Conservation (phyloP, 2,888 invertebrate species). For the Hypselothyrea guttata region DNA sequence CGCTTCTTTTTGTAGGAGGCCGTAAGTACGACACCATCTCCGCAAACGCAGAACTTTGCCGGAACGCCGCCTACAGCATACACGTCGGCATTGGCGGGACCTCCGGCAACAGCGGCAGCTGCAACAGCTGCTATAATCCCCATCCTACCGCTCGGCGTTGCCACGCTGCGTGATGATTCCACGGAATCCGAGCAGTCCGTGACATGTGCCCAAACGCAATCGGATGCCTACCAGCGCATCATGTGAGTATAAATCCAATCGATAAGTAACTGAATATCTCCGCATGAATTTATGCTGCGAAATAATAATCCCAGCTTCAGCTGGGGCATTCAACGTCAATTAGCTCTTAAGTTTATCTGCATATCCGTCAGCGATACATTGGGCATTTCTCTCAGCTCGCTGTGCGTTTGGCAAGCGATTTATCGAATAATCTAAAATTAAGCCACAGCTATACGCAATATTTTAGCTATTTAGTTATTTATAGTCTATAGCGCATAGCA, state of each 20-base stretch:
- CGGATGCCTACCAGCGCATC: constrained; percentile 82
- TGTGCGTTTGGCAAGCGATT: no score
- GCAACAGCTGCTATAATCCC: constrained; percentile 83
- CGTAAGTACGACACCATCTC: constrained; percentile 81
- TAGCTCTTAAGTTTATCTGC: no score
- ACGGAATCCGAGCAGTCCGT: constrained; percentile 83
- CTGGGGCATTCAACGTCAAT: no score
- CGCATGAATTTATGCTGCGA: background rate
- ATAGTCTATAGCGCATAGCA: background rate
- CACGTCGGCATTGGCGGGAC: constrained; percentile 82
- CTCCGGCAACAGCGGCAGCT: constrained; percentile 83
- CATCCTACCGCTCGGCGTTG: constrained; percentile 82
- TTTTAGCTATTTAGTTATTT: constrained; percentile 14
- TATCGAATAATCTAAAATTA: no score
- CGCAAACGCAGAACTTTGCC: constrained; percentile 76
- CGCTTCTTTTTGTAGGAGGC: constrained; percentile 66
- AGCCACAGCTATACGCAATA: background rate
- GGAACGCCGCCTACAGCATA: constrained; percentile 74
- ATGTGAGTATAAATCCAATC: constrained; percentile 76
- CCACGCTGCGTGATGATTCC: constrained; percentile 83
- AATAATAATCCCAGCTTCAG: no score
- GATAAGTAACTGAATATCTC: no score
- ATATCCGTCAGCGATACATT: no score
- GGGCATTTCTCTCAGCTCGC: no score
- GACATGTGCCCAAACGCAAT: constrained; percentile 82